A percentile compares a stretch with the other conserved stretches of the same genome.
Conservation (phyloP, 2,797 vertebrate species). For the Hemitrygon akajei region DNA sequence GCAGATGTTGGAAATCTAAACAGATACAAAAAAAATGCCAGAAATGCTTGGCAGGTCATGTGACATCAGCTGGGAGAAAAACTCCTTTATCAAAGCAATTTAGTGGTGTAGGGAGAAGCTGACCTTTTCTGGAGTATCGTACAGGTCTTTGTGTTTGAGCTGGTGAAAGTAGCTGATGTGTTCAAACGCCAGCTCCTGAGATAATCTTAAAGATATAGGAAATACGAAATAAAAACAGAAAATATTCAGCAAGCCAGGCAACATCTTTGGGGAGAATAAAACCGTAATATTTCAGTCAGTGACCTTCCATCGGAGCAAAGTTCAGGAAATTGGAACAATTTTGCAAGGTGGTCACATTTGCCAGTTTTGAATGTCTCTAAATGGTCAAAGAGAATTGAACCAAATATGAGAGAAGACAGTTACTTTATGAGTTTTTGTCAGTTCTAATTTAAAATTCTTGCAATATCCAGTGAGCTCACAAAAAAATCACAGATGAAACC, state of each 20-base stretch:
- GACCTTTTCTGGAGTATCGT: not conserved
- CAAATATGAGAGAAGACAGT: not conserved
- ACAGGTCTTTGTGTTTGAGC: not conserved
- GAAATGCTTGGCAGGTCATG: too few species aligned
- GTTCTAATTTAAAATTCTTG: conserved; percentile 12
- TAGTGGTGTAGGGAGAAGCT: not conserved
- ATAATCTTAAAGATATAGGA: not conserved
- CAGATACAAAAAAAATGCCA: too few species aligned
- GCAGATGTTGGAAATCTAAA: too few species aligned
- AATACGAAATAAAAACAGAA: too few species aligned
- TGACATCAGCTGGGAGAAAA: too few species aligned
- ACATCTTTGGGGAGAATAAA: too few species aligned
- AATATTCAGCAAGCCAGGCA: too few species aligned
- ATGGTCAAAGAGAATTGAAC: not conserved
- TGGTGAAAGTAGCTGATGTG: not conserved
- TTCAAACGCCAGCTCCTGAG: not conserved
- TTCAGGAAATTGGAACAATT: not conserved
- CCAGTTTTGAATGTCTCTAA: not conserved
- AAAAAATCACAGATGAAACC: not conserved
- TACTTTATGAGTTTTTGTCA: not conserved
- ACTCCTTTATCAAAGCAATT: too few species aligned
- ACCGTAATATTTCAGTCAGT: too few species aligned
- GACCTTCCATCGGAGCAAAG: too few species aligned
- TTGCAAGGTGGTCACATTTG: not conserved
- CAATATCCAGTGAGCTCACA: conserved; percentile 1